Evolutionary conservation across 2,888 invertebrate species (phyloP).

Genomic region (Oxytorus armatus): DNA sequence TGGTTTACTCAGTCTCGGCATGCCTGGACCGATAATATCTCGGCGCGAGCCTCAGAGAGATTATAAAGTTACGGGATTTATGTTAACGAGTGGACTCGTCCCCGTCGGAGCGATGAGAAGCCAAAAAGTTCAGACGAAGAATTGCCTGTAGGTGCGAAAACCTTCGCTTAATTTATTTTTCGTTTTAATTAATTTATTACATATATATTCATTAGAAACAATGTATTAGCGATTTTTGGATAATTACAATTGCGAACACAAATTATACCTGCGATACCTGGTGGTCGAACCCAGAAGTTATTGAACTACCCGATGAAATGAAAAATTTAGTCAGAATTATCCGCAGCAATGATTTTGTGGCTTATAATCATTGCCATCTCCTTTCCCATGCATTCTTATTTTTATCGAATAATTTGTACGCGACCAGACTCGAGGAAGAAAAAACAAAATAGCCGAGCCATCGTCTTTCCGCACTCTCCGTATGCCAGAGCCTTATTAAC

Average conservation of each 20-base stretch:
- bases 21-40: slow-evolving; percentile 78
- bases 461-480: background rate
- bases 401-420: background rate
- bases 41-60: slow-evolving; percentile 75
- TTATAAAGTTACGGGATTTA: slow-evolving; percentile 82
- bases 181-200: background rate
- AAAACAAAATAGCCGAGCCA: background rate
- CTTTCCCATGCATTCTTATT: slow-evolving; percentile 45
- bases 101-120: slow-evolving; percentile 66
- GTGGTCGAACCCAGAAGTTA: background rate
- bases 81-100: slow-evolving; percentile 80
- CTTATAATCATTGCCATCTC: slow-evolving; percentile 56
- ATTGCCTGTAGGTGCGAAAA: slow-evolving; percentile 20
- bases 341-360: background rate
- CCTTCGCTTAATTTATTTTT: slow-evolving; percentile 11
- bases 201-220: background rate
- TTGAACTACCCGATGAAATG: background rate
- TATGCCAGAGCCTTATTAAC: slow-evolving; percentile 1
- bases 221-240: background rate
- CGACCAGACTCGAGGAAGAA: slow-evolving; percentile 28
- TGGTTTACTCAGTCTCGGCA: slow-evolving; percentile 63
- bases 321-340: background rate
- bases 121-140: slow-evolving; percentile 53
- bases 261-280: background rate
- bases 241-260: no score